Base-by-base conservation (phyloP, 2,113 vertebrate species). In the Clarias macrocephalus region DNA sequence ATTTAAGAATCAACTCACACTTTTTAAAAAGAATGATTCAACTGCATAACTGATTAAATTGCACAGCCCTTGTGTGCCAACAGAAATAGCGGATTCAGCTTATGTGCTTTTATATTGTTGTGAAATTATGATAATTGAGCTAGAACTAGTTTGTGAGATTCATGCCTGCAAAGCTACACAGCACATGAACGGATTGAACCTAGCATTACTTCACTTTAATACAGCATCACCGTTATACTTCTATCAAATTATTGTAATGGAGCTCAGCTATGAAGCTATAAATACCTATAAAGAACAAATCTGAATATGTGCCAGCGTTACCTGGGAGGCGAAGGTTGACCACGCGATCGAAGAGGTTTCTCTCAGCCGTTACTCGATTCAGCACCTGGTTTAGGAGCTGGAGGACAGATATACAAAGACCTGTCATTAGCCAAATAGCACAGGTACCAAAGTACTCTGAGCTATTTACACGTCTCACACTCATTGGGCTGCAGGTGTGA, bases 381-480 rank as follows among this genome's bases (percentile, higher is more conserved):
- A 97, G 92, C 91, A 97, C 96, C 88, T 97, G 96, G 92, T 97
- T 97, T 89, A 97, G 92, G 72, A 97, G 94, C 97, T 97, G 94
- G 30, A 84, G 63, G 52, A 70, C 48, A 70, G 7, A 83, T 30
- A 83, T 52, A 83, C 62, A 83, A 66, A 70, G 16, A 56, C 13
- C 33, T 37, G 8, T 81, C 33, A 72, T 72, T 86, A 82, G 25
- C 2, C 13, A 70, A 81, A 72, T 23, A 13, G 23, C 54, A 68
- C 85, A 56, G n/a, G 62, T 66, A 6, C 37, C 18, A 10, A 86
- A 42, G 25, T 77, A 86, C 85, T 86, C 62, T 4, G 42, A 70
- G 85, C 54, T 42, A 66, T 59, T 30, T 42, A 54, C 10, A 13
- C 59, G 3, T 66, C 37, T 54, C 59, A 25, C 62, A 52, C 60